Base-by-base conservation (phyloP, 2,888 invertebrate species). In the Lacanobia wlatinum region DNA sequence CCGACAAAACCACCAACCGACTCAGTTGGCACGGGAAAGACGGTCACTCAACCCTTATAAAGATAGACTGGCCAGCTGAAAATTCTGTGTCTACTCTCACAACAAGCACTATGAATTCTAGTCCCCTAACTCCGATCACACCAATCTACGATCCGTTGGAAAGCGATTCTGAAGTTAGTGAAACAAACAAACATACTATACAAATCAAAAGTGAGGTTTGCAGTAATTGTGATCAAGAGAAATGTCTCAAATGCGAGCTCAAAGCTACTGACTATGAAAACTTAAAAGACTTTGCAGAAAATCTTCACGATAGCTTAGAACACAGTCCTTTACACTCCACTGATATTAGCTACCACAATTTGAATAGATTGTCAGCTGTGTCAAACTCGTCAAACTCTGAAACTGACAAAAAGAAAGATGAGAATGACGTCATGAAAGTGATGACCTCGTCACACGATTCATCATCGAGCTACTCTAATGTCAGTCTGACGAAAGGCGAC, bases 371-470 rank as follows among this genome's bases (percentile, higher is more conserved):
- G 7, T 96, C 96, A 0, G 96, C 94, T 2, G 91, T 95, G 0
- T 96, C 96, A 0, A 94, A 91, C 0, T 96, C 96, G 0, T 95
- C 95, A 0, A 94, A 94, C 28, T 86, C 86, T 12, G 95, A 94
- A 23, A 86, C 78, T 10, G 86, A 86, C 16, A 86, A 86, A 58
- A 86, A 84, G 43, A 86, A 85, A 59, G 86, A 91, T 79, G 91
- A 92, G 46, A 87, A 81, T 78, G 89, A 92, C 34, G 78, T 90
- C n/a, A 88, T 92, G 88, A 93, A 92, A 80, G 85, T 92, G 0
- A 96, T 96, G 96, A 95, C 95, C 65, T 96, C 96, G 12, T 96
- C 96, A 0, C 96, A 96, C 81, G 96, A 96, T 73, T 95, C 95
- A 70, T 94, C 96, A 0, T 96, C 96, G 0, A 95, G 92, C 14